phyloP scores from a whole-genome alignment of 2,888 invertebrate species.

The Calameuta idolon region DNA sequence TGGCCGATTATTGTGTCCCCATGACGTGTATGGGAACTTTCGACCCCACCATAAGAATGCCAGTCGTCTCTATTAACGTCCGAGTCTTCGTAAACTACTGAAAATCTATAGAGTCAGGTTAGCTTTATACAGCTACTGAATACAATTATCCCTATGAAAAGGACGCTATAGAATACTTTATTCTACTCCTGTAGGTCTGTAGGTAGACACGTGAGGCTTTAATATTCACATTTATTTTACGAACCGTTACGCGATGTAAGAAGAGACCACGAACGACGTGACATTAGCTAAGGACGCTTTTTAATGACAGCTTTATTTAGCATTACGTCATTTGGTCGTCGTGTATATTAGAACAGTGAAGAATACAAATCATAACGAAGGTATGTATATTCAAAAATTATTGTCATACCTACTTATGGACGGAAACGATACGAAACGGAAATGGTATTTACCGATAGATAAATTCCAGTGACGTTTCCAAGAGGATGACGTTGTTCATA shows the following conservation, averaged over 20 bases:
- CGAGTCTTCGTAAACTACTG: background rate
- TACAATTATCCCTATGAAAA: background rate
- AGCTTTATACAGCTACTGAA: background rate
- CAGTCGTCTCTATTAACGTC: conserved; percentile 18
- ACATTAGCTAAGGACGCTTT: background rate
- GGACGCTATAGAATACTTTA: background rate
- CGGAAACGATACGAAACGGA: background rate
- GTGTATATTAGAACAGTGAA: background rate
- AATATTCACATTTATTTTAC: background rate
- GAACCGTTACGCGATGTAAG: background rate
- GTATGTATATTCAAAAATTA: background rate
- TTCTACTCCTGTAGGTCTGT: background rate
- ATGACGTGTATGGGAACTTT: conserved; percentile 16
- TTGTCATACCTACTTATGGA: background rate
- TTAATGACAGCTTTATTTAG: background rate
- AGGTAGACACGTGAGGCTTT: background rate
- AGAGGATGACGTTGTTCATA: background rate
- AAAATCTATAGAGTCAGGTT: background rate
- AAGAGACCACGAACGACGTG: background rate
- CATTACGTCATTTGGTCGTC: background rate
- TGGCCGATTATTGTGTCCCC: conserved; percentile 42
- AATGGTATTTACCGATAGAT: background rate
- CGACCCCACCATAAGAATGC: conserved; percentile 11
- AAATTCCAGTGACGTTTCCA: background rate
- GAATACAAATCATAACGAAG: background rate